Percentiles rank a stretch among this genome's conserved stretches.
Evolutionary conservation across 2,797 vertebrate species (phyloP).

Genomic region (Aldrovandia affinis): DNA sequence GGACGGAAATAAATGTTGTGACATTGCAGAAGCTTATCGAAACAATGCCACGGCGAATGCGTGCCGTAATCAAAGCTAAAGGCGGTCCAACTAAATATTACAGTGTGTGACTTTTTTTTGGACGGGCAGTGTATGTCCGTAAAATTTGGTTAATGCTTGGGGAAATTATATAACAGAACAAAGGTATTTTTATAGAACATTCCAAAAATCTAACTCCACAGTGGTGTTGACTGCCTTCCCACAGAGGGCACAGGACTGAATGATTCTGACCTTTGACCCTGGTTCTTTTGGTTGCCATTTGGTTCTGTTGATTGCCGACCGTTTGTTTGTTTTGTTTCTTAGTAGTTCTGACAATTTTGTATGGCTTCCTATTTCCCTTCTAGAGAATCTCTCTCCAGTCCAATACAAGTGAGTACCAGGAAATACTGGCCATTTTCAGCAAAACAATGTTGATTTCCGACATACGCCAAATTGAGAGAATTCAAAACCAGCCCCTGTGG

Average conservation of each 20-base stretch:
- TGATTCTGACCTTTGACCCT: background rate
- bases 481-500: conserved; percentile 80
- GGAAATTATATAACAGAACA: background rate
- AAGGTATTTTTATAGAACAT: background rate
- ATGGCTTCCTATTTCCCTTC: background rate
- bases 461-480: conserved; percentile 68
- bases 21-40: too few species aligned
- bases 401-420: conserved; percentile 66
- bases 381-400: conserved; percentile 59
- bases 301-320: background rate
- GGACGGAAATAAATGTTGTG: too few species aligned
- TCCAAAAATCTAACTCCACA: background rate
- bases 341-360: background rate
- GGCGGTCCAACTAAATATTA: too few species aligned
- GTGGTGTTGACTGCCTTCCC: background rate
- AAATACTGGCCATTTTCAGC: conserved; percentile 70
- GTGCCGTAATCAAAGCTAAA: too few species aligned
- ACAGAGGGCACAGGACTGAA: background rate
- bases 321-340: background rate
- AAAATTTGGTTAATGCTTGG: background rate
- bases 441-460: conserved; percentile 74
- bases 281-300: background rate
- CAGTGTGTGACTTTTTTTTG: too few species aligned
- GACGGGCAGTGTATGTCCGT: too few species aligned
- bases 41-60: too few species aligned